Percentiles rank a stretch among this genome's conserved stretches.
Conservation (phyloP, 2,797 vertebrate genomes). For the Onychomys leucogaster region DNA sequence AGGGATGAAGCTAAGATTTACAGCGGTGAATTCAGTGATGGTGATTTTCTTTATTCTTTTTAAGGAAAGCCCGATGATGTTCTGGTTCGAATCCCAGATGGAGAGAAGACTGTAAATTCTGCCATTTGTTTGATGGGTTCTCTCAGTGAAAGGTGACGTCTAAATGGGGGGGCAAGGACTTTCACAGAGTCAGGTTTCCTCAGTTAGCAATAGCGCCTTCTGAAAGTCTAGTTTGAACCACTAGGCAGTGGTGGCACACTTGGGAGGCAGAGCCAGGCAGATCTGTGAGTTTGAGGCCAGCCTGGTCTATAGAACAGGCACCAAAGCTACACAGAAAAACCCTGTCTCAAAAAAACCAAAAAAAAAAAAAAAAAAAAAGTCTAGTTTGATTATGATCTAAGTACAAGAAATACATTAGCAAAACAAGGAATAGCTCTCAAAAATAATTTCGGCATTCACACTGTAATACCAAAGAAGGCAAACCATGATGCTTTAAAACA, state of each 20-base stretch:
- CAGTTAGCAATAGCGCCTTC: conserved; percentile 38
- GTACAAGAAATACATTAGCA: conserved; percentile 44
- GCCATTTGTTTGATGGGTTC: background rate
- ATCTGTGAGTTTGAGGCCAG: too few relatives aligned
- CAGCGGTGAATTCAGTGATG: conserved; percentile 16
- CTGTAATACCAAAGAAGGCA: conserved; percentile 40
- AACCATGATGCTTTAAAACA: conserved; percentile 11
- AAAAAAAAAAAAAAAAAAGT: too few relatives aligned
- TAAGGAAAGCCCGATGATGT: conserved; percentile 67
- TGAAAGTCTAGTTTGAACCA: conserved; percentile 15
- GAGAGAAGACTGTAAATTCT: conserved; percentile 13
- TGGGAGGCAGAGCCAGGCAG: too few relatives aligned
- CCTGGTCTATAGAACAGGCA: too few relatives aligned
- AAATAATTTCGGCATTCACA: conserved; percentile 55
- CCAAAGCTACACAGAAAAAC: too few relatives aligned
- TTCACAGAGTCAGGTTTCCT: conserved; percentile 51
- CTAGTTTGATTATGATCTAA: background rate
- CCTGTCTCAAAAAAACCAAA: too few relatives aligned
- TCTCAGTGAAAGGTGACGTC: conserved; percentile 33
- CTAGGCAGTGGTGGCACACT: too few relatives aligned
- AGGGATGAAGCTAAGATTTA: conserved; percentile 65
- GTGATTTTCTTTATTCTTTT: conserved; percentile 61
- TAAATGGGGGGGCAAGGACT: background rate
- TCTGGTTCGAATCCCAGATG: conserved; percentile 32
- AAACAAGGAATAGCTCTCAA: conserved; percentile 37